Percentiles rank a stretch among this genome's conserved stretches.
Conservation (phyloP, 2,888 invertebrate genomes). For the Euplexia lucipara region DNA sequence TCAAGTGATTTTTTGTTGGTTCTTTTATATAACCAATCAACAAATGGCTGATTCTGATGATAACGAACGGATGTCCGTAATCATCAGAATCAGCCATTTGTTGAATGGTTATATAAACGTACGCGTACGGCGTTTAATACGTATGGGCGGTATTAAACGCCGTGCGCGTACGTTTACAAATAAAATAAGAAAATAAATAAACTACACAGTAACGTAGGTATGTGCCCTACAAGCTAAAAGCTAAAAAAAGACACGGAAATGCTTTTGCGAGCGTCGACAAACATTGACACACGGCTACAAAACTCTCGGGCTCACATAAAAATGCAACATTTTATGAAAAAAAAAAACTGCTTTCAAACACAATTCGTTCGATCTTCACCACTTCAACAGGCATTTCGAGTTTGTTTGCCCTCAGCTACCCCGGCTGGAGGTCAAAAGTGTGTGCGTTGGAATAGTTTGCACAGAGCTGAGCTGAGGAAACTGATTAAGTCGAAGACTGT, state of each 20-base stretch:
- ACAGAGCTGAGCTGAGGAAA: constrained; percentile 20
- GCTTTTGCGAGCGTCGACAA: constrained; percentile 54
- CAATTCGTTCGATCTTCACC: constrained; percentile 41
- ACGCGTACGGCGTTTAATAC: too few species aligned
- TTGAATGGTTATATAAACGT: too few species aligned
- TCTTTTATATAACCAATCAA: too few species aligned
- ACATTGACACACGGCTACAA: constrained; percentile 60
- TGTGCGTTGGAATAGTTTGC: constrained; percentile 46
- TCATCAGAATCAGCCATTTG: too few species aligned
- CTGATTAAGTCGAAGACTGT: constrained; percentile 49
- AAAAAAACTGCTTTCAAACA: constrained; percentile 34
- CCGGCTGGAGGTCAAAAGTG: constrained; percentile 54
- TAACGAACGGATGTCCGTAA: too few species aligned
- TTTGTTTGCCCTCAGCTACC: constrained; percentile 44
- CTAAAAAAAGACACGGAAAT: constrained; percentile 56
- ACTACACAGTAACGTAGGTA: constrained; percentile 41
- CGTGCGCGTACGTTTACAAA: neutral
- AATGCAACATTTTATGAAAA: constrained; percentile 60
- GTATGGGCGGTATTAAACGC: too few species aligned
- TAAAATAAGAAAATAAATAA: constrained; percentile 6
- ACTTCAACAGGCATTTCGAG: constrained; percentile 47
- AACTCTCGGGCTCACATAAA: constrained; percentile 48
- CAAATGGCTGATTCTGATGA: too few species aligned
- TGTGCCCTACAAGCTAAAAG: constrained; percentile 50
- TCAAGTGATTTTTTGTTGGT: too few species aligned